Base-by-base conservation (phyloP, 2,113 vertebrate species). In the Cavia porcellus region DNA sequence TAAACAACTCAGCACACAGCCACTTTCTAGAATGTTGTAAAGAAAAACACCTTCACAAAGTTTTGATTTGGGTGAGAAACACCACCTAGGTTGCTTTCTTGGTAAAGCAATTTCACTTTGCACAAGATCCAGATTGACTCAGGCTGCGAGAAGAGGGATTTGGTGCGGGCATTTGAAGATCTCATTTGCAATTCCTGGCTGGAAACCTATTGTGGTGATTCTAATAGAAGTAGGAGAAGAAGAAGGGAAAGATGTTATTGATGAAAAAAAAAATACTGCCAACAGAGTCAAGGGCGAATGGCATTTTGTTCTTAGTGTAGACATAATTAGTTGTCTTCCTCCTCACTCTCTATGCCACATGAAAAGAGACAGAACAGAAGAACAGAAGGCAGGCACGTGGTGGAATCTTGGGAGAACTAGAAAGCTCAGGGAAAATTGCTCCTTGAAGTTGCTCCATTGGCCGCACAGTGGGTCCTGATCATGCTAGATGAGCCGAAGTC, bases 261-360 rank as follows among this genome's bases (percentile, higher is more conserved):
- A 38, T 64, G 86, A n/a, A n/a, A 84, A 70, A 92, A 89, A 35
- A 47, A 92, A 20, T 1, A 55, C 47, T 28, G 42, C 10, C 15
- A 28, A 42, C 1, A n/a, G 24, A 86, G 19, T 47, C 52, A 66
- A 8, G 42, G n/a, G 28, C 89, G 59, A 50, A 7, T 10, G 25
- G 32, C 35, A 25, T 55, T 95, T 57, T 70, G 45, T 81, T 84
- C 57, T 84, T 42, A 45, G 86, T n/a, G 24, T 13, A 68, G 35
- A 28, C 7, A 0, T 32, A 19, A 32, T 35, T 8, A 2, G 8
- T 0, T 3, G 6, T n/a, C 24, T 84, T 38, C 15, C 22, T 47
- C 25, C 47, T 75, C n/a, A 38, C n/a, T 72, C 19, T 90, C 68
- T 62, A 13, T 5, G 28, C 1, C 52, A 42, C 15, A 47, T 0